These are phyloP conservation scores for Nematopogon swammerdamellus DNA, from an alignment of 2,888 invertebrate genomes.

Conservation along the genomic window DNA sequence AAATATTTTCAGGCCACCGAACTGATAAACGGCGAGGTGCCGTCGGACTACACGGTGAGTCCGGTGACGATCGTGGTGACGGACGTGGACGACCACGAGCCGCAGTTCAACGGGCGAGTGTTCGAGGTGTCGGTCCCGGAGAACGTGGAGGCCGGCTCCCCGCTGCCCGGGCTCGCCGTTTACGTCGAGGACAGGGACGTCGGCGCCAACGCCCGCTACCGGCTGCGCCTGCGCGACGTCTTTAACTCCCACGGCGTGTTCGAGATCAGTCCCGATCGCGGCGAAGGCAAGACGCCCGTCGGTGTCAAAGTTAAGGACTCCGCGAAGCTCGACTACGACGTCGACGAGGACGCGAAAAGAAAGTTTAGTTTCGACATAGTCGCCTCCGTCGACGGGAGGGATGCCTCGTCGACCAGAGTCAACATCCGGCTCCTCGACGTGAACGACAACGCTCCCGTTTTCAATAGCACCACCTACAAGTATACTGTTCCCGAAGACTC, in stretches of 20 bases:
- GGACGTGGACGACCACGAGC: constrained; percentile 74
- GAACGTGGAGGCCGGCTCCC: constrained; percentile 67
- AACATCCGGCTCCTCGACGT: constrained; percentile 68
- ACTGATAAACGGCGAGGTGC: constrained; percentile 66
- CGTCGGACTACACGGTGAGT: constrained; percentile 65
- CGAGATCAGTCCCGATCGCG: constrained; percentile 62
- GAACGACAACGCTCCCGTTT: constrained; percentile 77
- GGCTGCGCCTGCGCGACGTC: constrained; percentile 58
- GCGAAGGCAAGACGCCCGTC: constrained; percentile 71
- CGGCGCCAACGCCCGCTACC: constrained; percentile 70
- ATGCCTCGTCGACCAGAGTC: constrained; percentile 59
- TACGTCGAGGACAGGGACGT: constrained; percentile 71
- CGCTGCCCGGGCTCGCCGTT: constrained; percentile 68
- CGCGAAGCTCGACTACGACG: constrained; percentile 68
- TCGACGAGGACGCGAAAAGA: constrained; percentile 54
- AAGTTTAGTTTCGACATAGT: constrained; percentile 66
- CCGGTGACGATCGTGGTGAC: constrained; percentile 74
- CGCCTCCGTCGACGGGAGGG: constrained; percentile 50
- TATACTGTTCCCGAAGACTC: constrained; percentile 66
- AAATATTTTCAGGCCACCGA: constrained; percentile 66
- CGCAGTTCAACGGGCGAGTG: constrained; percentile 63
- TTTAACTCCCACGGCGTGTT: constrained; percentile 59
- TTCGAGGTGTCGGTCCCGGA: constrained; percentile 73
- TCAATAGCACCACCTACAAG: constrained; percentile 60
- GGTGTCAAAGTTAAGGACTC: constrained; percentile 68